Conservation (phyloP, 2,797 vertebrate genomes). For the Sebastes steindachneri region DNA sequence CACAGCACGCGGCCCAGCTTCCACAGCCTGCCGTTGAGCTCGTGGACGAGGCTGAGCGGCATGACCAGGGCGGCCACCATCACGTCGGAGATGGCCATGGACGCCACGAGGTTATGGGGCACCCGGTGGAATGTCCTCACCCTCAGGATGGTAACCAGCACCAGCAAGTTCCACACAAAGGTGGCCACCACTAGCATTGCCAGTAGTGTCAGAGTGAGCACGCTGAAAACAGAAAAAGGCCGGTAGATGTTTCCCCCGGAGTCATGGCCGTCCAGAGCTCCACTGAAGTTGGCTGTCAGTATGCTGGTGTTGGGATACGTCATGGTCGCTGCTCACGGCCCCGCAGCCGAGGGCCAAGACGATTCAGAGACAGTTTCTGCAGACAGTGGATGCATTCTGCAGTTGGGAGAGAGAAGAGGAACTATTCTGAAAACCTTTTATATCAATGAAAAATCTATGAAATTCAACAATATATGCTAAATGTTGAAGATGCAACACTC, state of each 20-base stretch:
- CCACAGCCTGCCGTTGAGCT: slow-evolving; percentile 91
- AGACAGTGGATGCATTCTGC: slow-evolving; percentile 58
- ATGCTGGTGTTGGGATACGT: slow-evolving; percentile 76
- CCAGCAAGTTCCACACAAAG: slow-evolving; percentile 94
- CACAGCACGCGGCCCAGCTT: slow-evolving; percentile 91
- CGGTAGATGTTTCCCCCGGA: slow-evolving; percentile 72
- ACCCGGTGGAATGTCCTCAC: slow-evolving; percentile 95
- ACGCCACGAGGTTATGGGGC: slow-evolving; percentile 96
- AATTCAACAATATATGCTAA: neutral
- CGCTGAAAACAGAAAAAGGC: slow-evolving; percentile 88
- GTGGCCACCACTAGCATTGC: slow-evolving; percentile 92
- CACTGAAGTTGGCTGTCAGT: slow-evolving; percentile 69
- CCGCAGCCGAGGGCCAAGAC: slow-evolving; percentile 32
- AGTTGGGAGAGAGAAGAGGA: slow-evolving; percentile 26
- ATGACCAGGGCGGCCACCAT: slow-evolving; percentile 97
- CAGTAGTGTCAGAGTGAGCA: slow-evolving; percentile 89
- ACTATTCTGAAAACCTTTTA: neutral
- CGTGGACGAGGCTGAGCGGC: slow-evolving; percentile 93
- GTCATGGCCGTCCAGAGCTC: slow-evolving; percentile 68
- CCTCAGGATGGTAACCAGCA: slow-evolving; percentile 93
- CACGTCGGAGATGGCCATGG: slow-evolving; percentile 95
- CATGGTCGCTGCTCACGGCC: slow-evolving; percentile 73
- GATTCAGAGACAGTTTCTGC: slow-evolving; percentile 26
- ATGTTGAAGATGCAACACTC: neutral
- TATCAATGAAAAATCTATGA: neutral